A percentile compares a stretch with the other conserved stretches of the same genome.
Conservation (phyloP, 2,888 invertebrate species). For the Rhyacophila evoluta region DNA sequence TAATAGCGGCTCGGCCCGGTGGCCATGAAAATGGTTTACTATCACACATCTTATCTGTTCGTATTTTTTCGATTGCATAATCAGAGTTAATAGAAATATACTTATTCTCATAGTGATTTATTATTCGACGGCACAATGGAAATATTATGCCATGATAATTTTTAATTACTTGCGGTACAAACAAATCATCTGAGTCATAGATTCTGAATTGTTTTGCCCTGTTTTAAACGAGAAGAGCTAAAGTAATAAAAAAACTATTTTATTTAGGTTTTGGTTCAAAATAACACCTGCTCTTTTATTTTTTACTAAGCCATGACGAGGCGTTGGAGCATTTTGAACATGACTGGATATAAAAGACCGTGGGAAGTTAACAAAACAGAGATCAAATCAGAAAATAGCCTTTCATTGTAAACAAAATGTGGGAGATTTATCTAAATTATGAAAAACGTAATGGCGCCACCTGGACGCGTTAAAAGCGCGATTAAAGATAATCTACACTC, state of each 20-base stretch:
- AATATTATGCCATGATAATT: no score
- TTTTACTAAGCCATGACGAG: neutral
- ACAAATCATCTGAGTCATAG: no score
- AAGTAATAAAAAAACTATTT: no score
- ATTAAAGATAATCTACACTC: no score
- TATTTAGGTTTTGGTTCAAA: neutral
- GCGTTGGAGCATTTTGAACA: neutral
- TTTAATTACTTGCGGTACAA: no score
- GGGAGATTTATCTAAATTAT: neutral
- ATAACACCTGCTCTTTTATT: neutral
- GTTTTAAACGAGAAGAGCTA: no score
- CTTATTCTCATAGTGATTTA: no score
- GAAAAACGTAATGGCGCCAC: neutral
- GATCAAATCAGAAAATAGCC: neutral
- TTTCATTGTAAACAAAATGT: neutral
- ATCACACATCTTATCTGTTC: neutral
- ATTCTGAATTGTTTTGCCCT: no score
- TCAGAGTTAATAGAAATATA: no score
- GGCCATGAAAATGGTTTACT: neutral
- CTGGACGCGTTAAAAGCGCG: neutral
- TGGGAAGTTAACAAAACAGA: conserved; percentile 6
- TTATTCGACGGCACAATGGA: no score
- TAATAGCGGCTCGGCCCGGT: neutral
- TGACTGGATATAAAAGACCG: neutral
- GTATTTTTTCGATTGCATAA: no score